Conservation (phyloP, 1,140 invertebrate genomes). For the Hyposmocoma kahamanoa region DNA sequence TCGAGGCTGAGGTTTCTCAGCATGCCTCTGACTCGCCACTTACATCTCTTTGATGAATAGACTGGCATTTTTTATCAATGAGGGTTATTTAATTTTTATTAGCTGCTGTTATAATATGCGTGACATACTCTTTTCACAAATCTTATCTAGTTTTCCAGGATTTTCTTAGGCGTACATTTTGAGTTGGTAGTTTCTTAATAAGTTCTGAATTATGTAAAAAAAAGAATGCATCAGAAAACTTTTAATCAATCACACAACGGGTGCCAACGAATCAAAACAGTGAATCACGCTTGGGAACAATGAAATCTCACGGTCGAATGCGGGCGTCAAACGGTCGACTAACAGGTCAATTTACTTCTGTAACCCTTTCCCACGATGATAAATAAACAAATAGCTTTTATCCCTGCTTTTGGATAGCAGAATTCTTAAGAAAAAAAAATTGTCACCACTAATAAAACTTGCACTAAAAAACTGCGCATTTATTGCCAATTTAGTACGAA, state of each 20-base stretch:
- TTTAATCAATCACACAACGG: constrained; percentile 56
- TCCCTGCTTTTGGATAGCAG: too few species aligned
- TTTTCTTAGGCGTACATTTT: neutral
- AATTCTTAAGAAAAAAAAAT: too few species aligned
- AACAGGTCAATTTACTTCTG: constrained; percentile 68
- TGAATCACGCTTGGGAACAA: constrained; percentile 65
- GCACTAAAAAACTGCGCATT: too few species aligned
- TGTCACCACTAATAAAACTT: too few species aligned
- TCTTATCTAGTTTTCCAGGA: constrained; percentile 8
- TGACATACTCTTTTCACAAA: neutral
- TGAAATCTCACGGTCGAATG: constrained; percentile 64
- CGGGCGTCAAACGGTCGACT: constrained; percentile 59
- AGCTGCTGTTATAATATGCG: constrained; percentile 12
- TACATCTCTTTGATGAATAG: constrained; percentile 54
- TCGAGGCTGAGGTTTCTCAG: constrained; percentile 58
- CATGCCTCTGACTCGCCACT: constrained; percentile 36
- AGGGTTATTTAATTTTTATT: constrained; percentile 40
- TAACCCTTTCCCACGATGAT: constrained; percentile 67
- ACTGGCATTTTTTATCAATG: constrained; percentile 49
- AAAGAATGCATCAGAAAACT: constrained; percentile 45
- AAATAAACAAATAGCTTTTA: constrained; percentile 46
- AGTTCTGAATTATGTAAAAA: constrained; percentile 23
- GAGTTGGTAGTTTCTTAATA: too few species aligned
- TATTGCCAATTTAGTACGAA: too few species aligned
- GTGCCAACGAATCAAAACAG: constrained; percentile 58